phyloP scores from a whole-genome alignment of 2,888 invertebrate species.

The Phyllotreta striolata region DNA sequence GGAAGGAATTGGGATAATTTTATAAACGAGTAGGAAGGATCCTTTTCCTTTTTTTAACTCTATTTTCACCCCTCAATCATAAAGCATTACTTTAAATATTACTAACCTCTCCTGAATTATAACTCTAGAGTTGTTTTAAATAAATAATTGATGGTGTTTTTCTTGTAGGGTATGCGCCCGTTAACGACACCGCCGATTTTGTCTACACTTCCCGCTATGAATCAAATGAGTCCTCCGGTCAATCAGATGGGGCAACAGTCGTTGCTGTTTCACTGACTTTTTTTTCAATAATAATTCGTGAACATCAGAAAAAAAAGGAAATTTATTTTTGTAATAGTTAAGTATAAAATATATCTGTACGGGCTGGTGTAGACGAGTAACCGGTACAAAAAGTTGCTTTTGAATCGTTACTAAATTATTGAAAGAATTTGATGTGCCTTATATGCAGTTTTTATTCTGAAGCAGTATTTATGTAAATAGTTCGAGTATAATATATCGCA shows the following conservation, averaged over 20 bases:
- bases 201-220: conserved; percentile 52
- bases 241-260: conserved; percentile 58
- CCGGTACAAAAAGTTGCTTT: background rate
- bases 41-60: background rate
- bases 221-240: conserved; percentile 51
- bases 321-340: too few relatives aligned
- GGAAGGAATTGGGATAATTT: too few relatives aligned
- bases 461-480: too few relatives aligned
- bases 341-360: conserved; percentile 34
- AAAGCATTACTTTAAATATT: background rate
- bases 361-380: conserved; percentile 22
- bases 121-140: background rate
- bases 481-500: too few relatives aligned
- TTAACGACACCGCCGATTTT: conserved; percentile 53
- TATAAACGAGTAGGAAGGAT: too few relatives aligned
- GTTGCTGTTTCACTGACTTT: conserved; percentile 55
- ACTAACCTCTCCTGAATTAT: background rate
- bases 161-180: conserved; percentile 57
- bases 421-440: conserved; percentile 6
- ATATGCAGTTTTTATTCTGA: background rate
- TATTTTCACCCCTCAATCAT: background rate
- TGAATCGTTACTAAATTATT: background rate
- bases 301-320: conserved; percentile 4
- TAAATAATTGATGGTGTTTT: conserved; percentile 25
- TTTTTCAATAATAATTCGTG: background rate